These are phyloP conservation scores for Eupithecia subfuscata DNA, from an alignment of 2,888 invertebrate genomes.

Conservation along the genomic window DNA sequence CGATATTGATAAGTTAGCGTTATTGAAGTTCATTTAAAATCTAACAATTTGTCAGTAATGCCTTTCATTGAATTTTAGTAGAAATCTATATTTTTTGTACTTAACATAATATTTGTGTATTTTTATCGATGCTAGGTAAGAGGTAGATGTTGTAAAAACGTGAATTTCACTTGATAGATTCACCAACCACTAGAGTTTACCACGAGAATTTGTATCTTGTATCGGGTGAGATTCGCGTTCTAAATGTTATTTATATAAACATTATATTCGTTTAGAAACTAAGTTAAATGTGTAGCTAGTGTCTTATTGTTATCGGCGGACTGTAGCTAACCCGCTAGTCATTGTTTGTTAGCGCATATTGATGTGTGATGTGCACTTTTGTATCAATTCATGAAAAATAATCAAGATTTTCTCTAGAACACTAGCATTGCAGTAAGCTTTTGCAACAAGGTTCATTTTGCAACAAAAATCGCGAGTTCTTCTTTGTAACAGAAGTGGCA, in stretches of 20 bases:
- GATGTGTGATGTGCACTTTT: conserved; percentile 19
- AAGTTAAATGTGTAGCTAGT: conserved; percentile 60
- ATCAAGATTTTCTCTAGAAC: not conserved
- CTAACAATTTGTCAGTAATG: conserved; percentile 40
- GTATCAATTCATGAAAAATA: conserved; percentile 7
- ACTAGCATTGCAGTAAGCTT: not conserved
- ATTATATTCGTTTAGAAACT: conserved; percentile 49
- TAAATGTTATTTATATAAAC: conserved; percentile 49
- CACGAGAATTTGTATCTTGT: not conserved
- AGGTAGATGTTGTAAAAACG: conserved; percentile 55
- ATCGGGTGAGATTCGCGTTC: conserved; percentile 47
- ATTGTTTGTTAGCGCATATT: conserved; percentile 22
- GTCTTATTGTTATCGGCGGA: conserved; percentile 53
- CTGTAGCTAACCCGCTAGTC: conserved; percentile 60
- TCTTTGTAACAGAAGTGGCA: not conserved
- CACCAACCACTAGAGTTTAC: not conserved
- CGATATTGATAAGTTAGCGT: conserved; percentile 16
- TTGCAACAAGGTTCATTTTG: not conserved
- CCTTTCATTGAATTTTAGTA: conserved; percentile 56
- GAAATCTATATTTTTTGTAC: conserved; percentile 55
- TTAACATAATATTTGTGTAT: conserved; percentile 56
- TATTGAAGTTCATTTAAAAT: conserved; percentile 37
- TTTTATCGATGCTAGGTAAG: conserved; percentile 57
- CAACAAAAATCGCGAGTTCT: not conserved
- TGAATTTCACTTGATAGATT: conserved; percentile 48